phyloP scores from a whole-genome alignment of 2,797 vertebrate genomes.

The Echeneis naucrates region DNA sequence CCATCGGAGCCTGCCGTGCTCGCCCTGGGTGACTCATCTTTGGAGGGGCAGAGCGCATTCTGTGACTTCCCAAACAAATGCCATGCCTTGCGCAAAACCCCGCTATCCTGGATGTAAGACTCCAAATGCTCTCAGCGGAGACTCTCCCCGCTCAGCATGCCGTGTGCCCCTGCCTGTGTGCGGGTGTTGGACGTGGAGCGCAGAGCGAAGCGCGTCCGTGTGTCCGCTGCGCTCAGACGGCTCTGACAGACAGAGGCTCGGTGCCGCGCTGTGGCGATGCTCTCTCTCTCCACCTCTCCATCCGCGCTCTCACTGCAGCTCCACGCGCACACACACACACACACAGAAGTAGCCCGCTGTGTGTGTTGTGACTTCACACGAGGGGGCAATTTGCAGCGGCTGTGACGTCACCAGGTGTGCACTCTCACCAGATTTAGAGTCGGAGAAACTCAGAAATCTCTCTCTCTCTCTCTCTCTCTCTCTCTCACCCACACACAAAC shows the following conservation, averaged over 20 bases:
- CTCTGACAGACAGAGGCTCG: constrained; percentile 39
- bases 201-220: constrained; percentile 51
- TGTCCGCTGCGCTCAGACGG: constrained; percentile 37
- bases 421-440: constrained; percentile 14
- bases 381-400: constrained; percentile 14
- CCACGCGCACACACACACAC: constrained; percentile 12
- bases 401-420: constrained; percentile 72
- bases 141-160: background rate
- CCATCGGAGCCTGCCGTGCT: constrained; percentile 22
- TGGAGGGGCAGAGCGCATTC: constrained; percentile 52
- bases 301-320: constrained; percentile 35
- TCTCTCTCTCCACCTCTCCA: constrained; percentile 27
- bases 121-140: constrained; percentile 10
- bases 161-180: constrained; percentile 22
- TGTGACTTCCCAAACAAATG: constrained; percentile 72
- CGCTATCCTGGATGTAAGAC: constrained; percentile 13
- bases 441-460: constrained; percentile 4
- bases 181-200: constrained; percentile 31
- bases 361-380: constrained; percentile 4
- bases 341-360: background rate
- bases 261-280: constrained; percentile 30
- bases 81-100: constrained; percentile 29
- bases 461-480: too few species aligned
- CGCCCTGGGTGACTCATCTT: constrained; percentile 63
- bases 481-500: constrained; percentile 46